Evolutionary conservation across 2,797 vertebrate genomes (phyloP), one percentile per base, ranked within the genome.

Genomic region (Amazonetta brasiliensis): DNA sequence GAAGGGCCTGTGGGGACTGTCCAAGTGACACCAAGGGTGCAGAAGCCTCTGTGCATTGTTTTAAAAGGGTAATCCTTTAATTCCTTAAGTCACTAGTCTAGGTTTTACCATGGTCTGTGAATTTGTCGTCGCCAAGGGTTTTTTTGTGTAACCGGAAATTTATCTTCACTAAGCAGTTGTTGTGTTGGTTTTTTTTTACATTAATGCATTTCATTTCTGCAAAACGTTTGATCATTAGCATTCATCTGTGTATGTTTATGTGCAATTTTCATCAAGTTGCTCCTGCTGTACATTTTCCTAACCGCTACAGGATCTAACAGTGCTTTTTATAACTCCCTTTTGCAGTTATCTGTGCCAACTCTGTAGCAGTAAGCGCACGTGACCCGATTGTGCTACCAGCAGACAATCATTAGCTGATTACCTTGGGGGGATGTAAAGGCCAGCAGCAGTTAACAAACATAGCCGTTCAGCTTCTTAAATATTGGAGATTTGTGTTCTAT

Each of bases 311-410:
- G 68, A 35, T 59, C 89, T 63, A 44, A 30, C 46, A 25, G 76
- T 22, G 76, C 69, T 89, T 90, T 90, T 90, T 80, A 77, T 72
- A 59, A 78, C 64, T 94, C 87, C 87, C 92, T 23, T 84, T 74
- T 77, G 76, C 87, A 52, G 33, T 69, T 89, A 15, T 10, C 37
- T 5, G 10, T 77, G 94, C 89, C 89, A 95, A 71, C 62, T 66
- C 9, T 14, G 64, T 69, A 68, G 77, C 72, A 79, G 58, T 73
- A 37, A 7, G 21, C n/a, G 3, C 72, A 52, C 35, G 21, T 73
- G 89, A 85, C 58, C 59, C 22, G 3, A 3, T 59, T 3, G 66
- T 23, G 69, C 84, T 83, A 68, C 73, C 73, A 67, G 87, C 82
- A 85, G 83, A 62, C 41, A 2, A 64, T 66, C 52, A 1, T 39